A percentile compares a stretch with the other conserved stretches of the same genome.
These are phyloP conservation scores for Pontoporia blainvillei DNA, from an alignment of 2,113 vertebrate species.

Conservation along the genomic window DNA sequence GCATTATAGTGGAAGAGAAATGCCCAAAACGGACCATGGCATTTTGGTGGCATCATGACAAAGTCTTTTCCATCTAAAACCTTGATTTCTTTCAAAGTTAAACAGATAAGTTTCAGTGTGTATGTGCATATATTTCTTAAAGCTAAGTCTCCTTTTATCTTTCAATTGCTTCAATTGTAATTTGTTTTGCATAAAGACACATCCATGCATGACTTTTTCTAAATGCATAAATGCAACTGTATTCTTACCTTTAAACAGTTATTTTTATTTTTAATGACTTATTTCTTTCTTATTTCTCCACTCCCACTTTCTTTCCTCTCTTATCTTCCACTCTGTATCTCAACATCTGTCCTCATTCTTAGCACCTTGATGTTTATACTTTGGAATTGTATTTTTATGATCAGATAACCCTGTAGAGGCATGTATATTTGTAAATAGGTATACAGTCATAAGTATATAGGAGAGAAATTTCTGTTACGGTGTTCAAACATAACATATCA, in stretches of 20 bases:
- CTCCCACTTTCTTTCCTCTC: not conserved
- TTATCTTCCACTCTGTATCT: not conserved
- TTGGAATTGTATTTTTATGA: not conserved
- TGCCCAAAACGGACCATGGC: fast-evolving
- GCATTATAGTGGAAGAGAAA: not conserved
- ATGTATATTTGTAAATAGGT: not conserved
- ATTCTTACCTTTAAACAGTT: not conserved
- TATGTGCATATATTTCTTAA: not conserved
- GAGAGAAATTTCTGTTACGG: not conserved
- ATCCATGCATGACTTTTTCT: not conserved
- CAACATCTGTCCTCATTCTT: not conserved
- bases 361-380: not conserved
- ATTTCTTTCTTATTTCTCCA: not conserved
- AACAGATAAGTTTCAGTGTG: not conserved
- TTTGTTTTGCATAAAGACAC: not conserved
- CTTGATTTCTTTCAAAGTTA: not conserved
- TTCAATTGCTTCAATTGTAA: not conserved
- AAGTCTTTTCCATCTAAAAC: not conserved
- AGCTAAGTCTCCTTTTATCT: not conserved
- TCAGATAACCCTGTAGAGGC: not conserved
- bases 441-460: not conserved
- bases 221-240: not conserved
- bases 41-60: not conserved
- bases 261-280: not conserved
- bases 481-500: not conserved